Evolutionary conservation across 2,888 invertebrate species (phyloP).

Genomic region (Agrochola lota): DNA sequence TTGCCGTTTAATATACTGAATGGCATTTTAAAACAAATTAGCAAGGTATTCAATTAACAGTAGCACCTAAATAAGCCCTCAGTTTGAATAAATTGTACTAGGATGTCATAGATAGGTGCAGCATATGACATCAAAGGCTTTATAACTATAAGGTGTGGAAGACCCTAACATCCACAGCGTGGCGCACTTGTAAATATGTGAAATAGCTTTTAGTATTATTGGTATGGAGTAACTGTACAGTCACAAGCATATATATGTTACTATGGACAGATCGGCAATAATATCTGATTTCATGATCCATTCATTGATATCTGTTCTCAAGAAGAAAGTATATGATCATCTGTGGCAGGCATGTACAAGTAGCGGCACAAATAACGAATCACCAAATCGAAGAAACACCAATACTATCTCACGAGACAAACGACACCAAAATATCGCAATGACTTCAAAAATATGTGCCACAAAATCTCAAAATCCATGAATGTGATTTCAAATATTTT

Average conservation of each 20-base stretch:
- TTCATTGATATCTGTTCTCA: background rate
- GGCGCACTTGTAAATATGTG: conserved; percentile 73
- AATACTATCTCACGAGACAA: background rate
- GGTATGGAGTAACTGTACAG: conserved; percentile 6
- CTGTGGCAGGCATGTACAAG: background rate
- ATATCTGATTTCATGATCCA: background rate
- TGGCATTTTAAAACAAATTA: background rate
- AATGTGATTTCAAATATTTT: background rate
- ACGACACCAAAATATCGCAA: background rate
- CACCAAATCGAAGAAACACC: background rate
- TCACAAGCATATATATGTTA: background rate
- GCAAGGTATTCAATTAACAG: background rate
- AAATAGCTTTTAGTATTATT: conserved; percentile 66
- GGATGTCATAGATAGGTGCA: conserved; percentile 3
- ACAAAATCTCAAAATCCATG: background rate
- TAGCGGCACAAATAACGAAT: background rate
- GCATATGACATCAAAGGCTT: conserved; percentile 47
- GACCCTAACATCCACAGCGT: conserved; percentile 69
- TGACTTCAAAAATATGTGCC: background rate
- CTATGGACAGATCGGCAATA: background rate
- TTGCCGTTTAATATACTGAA: background rate
- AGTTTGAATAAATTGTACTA: conserved; percentile 10
- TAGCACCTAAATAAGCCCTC: background rate
- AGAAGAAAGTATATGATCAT: background rate
- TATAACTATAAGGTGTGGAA: conserved; percentile 61